A percentile compares a stretch with the other conserved stretches of the same genome.
Evolutionary conservation across 1,140 invertebrate species (phyloP).

Genomic region (Hyles euphorbiae): DNA sequence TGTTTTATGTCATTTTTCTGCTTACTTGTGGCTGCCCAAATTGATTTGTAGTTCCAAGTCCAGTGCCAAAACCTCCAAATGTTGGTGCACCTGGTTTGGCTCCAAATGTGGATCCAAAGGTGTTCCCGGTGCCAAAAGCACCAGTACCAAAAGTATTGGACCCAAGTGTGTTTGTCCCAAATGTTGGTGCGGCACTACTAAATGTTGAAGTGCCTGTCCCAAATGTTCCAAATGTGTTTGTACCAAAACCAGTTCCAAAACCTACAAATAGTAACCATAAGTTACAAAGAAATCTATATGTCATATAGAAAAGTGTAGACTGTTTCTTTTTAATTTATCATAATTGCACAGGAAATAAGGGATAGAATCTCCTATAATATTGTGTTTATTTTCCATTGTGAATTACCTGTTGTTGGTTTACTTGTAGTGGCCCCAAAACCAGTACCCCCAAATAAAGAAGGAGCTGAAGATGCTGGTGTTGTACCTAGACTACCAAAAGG

Average conservation of each 20-base stretch:
- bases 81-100: slow-evolving; percentile 66
- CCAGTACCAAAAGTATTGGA: slow-evolving; percentile 42
- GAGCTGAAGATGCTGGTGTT: slow-evolving; percentile 48
- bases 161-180: slow-evolving; percentile 49
- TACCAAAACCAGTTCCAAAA: slow-evolving; percentile 43
- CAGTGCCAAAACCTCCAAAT: slow-evolving; percentile 73
- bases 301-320: too few species aligned
- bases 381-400: too few species aligned
- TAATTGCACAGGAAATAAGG: too few species aligned
- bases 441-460: slow-evolving; percentile 70
- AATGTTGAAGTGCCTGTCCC: slow-evolving; percentile 47
- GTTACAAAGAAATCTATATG: not conserved
- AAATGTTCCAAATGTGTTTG: slow-evolving; percentile 36
- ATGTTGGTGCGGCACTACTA: slow-evolving; percentile 40
- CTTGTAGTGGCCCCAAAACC: slow-evolving; percentile 66
- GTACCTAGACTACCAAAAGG: slow-evolving; percentile 56
- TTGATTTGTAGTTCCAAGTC: slow-evolving; percentile 36
- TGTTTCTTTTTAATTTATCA: too few species aligned
- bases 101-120: slow-evolving; percentile 58
- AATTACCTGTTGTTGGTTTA: slow-evolving; percentile 57
- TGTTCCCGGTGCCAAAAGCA: slow-evolving; percentile 17
- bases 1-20: too few species aligned
- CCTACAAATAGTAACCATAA: slow-evolving; percentile 26
- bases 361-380: too few species aligned
- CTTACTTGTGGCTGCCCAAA: slow-evolving; percentile 52